Conservation (phyloP, 2,797 vertebrate genomes). For the Crypturellus tataupa region DNA sequence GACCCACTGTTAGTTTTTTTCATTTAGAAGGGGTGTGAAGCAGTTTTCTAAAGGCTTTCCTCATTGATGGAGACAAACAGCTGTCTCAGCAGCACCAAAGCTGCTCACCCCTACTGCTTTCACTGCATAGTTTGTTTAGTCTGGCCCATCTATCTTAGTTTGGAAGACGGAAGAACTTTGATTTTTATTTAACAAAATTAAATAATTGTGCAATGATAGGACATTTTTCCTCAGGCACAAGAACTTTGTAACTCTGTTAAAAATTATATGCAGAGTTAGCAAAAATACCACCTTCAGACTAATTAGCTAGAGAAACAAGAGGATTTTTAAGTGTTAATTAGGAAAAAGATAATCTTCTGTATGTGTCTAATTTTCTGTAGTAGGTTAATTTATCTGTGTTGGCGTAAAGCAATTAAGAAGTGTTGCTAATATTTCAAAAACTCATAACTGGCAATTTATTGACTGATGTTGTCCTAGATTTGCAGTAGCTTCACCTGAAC, state of each 20-base stretch:
- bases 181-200: constrained; percentile 33
- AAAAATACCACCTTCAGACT: constrained; percentile 12
- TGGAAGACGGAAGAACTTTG: background rate
- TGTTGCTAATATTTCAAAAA: constrained; percentile 5
- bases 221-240: background rate
- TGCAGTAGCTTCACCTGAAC: background rate
- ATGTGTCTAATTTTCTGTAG: constrained; percentile 38
- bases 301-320: constrained; percentile 22
- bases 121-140: background rate
- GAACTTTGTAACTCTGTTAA: constrained; percentile 14
- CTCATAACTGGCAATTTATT: background rate
- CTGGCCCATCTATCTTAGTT: background rate
- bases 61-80: background rate
- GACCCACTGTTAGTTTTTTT: background rate
- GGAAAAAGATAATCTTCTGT: constrained; percentile 28
- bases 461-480: background rate
- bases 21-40: background rate
- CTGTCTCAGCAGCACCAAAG: background rate
- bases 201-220: background rate
- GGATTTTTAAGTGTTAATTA: constrained; percentile 46
- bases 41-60: background rate
- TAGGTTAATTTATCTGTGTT: constrained; percentile 36
- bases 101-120: background rate
- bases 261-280: background rate
- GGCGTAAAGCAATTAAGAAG: constrained; percentile 7